Base-by-base conservation (phyloP, 2,113 vertebrate genomes). In the Macrotus californicus region DNA sequence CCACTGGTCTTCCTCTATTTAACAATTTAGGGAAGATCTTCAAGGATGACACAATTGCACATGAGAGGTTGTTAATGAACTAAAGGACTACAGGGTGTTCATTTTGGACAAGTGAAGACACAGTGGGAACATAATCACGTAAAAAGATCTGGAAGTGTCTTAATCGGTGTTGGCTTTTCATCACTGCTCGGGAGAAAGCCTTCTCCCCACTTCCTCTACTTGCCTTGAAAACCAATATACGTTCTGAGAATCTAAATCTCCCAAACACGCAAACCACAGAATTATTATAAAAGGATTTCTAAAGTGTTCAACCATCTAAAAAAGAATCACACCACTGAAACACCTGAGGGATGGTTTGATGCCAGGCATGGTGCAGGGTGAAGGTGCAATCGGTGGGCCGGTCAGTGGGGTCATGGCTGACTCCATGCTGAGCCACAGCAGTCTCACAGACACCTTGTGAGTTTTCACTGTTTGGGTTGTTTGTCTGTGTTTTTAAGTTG, bases 201-300 rank as follows among this genome's bases (percentile, higher is more conserved):
- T 56, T 52, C 70, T 87, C n/a, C 36, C 5, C 18, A 24, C 11
- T 69, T 83, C 75, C 66, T 86, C 82, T 29, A 69, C 77, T 93
- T 61, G 79, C 54, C 43, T 94, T 89, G 43, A 81, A 96, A 96
- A 88, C 64, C 24, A 64, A 54, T 26, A 2, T 67, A 79, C 80
- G 11, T 54, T 80, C 39, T 39, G 22, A 34, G 19, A 77, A 6
- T 88, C 24, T 56, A 29, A 82, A 72, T n/a, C 34, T 39, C 6
- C 4, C 36, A 88, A 96, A 22, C 73, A 82, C 26, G 8, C 11
- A 85, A 91, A 89, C n/a, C 79, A 82, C 52, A 73, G 21, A 85
- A 91, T 21, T 56, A 36, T 73, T 91, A 59, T 81, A 72, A 88
- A 81, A 67, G 29, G 12, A 22, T 36, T 52, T 84, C 22, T 9